Conservation (phyloP, 2,113 vertebrate species). For the Corvus moneduloides region DNA sequence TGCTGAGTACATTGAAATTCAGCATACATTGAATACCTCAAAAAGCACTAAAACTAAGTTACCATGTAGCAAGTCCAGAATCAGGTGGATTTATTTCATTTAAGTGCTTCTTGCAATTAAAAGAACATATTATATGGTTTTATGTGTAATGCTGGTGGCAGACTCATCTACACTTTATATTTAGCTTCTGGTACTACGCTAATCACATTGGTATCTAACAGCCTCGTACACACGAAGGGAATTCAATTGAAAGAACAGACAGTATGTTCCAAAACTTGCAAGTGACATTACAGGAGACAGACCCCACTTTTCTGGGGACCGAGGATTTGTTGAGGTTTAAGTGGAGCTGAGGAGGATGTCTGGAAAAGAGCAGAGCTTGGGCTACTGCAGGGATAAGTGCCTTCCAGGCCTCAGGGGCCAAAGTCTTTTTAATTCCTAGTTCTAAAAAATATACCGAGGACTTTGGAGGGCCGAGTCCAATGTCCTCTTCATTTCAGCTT, state of each 20-base stretch:
- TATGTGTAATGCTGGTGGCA: not conserved
- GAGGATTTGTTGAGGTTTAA: not conserved
- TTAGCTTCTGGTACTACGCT: not conserved
- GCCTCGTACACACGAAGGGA: rapidly evolving
- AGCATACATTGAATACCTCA: not conserved
- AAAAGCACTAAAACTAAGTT: not conserved
- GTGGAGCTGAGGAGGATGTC: rapidly evolving
- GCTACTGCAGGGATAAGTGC: not conserved
- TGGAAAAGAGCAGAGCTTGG: not conserved
- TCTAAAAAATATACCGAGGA: not conserved
- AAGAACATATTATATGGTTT: not conserved
- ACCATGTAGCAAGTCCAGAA: not conserved
- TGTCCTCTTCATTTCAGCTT: not conserved
- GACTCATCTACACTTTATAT: not conserved
- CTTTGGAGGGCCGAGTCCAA: not conserved
- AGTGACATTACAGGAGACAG: not conserved
- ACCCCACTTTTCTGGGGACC: not conserved
- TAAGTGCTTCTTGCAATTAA: not conserved
- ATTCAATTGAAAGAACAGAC: not conserved
- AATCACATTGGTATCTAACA: not conserved
- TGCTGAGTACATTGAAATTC: not conserved
- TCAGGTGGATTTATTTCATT: not conserved
- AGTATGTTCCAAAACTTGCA: not conserved
- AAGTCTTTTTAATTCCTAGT: not conserved
- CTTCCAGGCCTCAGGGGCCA: not conserved